A percentile compares a stretch with the other conserved stretches of the same genome.
Conservation (phyloP, 2,113 vertebrate genomes). For the Rynchops niger region DNA sequence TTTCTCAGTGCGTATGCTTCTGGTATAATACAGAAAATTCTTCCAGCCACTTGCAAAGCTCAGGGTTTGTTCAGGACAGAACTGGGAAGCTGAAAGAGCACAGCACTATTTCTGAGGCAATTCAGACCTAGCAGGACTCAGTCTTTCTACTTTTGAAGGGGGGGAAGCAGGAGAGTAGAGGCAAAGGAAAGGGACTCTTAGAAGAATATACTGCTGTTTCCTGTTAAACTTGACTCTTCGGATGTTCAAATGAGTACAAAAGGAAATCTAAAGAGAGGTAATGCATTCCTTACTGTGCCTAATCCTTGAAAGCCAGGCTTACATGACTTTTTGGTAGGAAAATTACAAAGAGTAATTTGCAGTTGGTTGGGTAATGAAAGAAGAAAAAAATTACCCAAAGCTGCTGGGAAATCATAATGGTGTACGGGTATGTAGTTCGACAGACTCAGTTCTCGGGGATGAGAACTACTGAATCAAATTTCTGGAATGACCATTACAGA, state of each 20-base stretch:
- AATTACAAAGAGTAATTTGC: background rate
- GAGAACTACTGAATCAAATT: background rate
- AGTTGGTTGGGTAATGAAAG: slow-evolving; percentile 18
- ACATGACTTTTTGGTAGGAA: background rate
- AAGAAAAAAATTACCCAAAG: background rate
- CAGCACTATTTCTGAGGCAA: background rate
- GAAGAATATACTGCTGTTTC: background rate
- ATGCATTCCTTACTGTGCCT: background rate
- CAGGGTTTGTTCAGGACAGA: background rate
- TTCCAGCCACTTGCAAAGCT: background rate
- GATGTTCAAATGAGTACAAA: background rate
- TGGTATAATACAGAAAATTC: background rate
- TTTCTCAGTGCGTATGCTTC: background rate
- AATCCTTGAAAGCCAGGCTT: background rate
- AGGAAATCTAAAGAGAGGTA: background rate
- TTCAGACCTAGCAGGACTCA: background rate
- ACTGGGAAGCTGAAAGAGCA: background rate
- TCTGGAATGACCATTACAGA: slow-evolving; percentile 18
- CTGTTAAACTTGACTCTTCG: background rate
- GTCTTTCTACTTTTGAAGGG: background rate
- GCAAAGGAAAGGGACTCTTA: background rate
- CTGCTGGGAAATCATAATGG: background rate
- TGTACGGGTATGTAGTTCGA: background rate
- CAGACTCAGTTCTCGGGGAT: background rate
- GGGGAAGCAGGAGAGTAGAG: background rate